Conservation (phyloP, 2,113 vertebrate genomes). For the Polypterus bichir region DNA sequence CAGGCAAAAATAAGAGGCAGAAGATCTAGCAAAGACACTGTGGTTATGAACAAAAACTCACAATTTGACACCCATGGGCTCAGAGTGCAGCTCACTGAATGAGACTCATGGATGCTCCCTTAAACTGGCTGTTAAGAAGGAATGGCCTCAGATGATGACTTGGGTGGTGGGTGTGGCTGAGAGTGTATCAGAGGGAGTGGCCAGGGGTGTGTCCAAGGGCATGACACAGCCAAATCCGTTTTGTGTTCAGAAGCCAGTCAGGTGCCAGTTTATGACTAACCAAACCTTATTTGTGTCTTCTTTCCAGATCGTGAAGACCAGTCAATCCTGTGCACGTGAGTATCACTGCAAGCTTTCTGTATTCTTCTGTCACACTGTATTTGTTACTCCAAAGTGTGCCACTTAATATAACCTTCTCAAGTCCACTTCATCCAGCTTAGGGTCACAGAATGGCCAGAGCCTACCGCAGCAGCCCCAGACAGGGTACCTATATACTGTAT, state of each 20-base stretch:
- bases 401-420: not conserved
- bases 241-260: not conserved
- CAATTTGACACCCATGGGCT: no score
- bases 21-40: no score
- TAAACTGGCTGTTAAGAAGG: conserved; percentile 13
- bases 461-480: conserved; percentile 3
- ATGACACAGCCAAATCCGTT: conserved; percentile 1
- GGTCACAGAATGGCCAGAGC: not conserved
- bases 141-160: conserved; percentile 20
- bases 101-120: no score
- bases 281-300: conserved; percentile 17
- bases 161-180: conserved; percentile 21
- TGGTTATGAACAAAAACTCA: no score
- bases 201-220: not conserved
- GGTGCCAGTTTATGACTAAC: not conserved
- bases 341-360: conserved; percentile 21
- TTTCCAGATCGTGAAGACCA: conserved; percentile 90
- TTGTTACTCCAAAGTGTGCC: not conserved
- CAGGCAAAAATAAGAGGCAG: no score
- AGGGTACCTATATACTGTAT: conserved; percentile 34
- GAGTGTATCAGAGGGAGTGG: conserved; percentile 14
- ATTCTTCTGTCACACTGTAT: conserved; percentile 3
- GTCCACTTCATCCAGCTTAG: not conserved
- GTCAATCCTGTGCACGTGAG: conserved; percentile 97
- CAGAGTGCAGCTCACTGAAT: no score